Evolutionary conservation across 2,888 invertebrate species (phyloP), one percentile per base, ranked within the genome.

Genomic region (Callimorpha dominula): DNA sequence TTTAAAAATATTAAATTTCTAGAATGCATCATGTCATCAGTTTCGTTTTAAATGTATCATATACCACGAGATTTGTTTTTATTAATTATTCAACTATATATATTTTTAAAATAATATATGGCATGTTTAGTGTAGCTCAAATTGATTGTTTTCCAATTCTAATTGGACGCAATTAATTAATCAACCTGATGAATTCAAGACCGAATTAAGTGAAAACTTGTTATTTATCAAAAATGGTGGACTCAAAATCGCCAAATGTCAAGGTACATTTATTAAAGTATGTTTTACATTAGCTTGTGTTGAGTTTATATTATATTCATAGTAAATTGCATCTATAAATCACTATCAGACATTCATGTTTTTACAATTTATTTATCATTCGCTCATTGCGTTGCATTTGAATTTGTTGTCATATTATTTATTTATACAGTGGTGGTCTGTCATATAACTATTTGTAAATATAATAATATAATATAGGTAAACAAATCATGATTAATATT

Each of bases 301-400:
- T 71, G 64, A 65, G 52, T 64, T 40, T 65, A 57, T 42, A 75
- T 72, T 62, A 68, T 73, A 73, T 80, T 75, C 71, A 69, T 70
- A 62, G 49, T 49, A 69, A 75, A 80, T 74, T n/a, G 66, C 63
- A 70, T 11, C n/a, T 64, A 78, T 81, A 81, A 81, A 80, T 80
- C 71, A 78, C 67, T 68, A 66, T 68, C 65, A 69, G 17, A 31
- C 64, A 60, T 74, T 54, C 64, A 78, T 75, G 70, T 76, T 70
- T 75, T 72, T 68, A 71, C 66, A 78, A 78, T 78, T 76, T 74
- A 72, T 81, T 78, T 72, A 73, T 75, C 43, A 62, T 74, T 62
- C 40, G 20, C 68, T 31, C 69, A 52, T 74, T 66, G 70, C 74
- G 62, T 74, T 79, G 74, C 52, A 52, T 70, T 70, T 43, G 8